Evolutionary conservation across 2,113 vertebrate species (phyloP), one percentile per base, ranked within the genome.

Genomic region (Vanacampus margaritifer): DNA sequence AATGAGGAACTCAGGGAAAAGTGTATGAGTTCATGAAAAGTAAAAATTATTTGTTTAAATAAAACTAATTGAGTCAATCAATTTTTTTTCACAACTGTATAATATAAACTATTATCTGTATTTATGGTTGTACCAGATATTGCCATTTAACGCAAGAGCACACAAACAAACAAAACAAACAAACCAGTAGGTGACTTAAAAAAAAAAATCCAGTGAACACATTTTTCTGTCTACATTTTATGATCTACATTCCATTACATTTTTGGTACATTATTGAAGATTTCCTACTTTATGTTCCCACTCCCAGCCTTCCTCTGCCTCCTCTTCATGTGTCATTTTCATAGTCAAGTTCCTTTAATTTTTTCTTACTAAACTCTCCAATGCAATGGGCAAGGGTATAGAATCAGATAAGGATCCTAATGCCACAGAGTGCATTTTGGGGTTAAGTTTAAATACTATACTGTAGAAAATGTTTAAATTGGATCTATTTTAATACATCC

Each of bases 381-480:
- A 21, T 59, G 23, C 23, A 36, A 23, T 61, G 58, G 58, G 13
- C 7, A 16, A 39, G 12, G 6, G 9, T 39, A 61, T 13, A 61
- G 21, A 37, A 39, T 61, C 11, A 37, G 56, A 17, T 8, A 37
- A 37, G 19, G 37, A 60, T 60, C 35, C 35, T 60, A 1, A 39
- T 60, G 36, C n/a, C 36, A 61, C 26, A 21, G 57, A 21, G 32
- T 11, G 8, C 51, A 43, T 43, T 62, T 62, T 43, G 12, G 5
- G 37, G n/a, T 23, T 1, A 62, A 43, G 73, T 86, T 81, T 72
- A 65, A 83, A 32, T 32, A 32, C 2, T 32, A 4, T 32, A 32
- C 28, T 32, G 79, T 80, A 70, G 46, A 69, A 75, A 45, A 81
- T 74, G 16, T 72, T 79, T 83, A 82, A 81, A 89, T 86, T 84